A percentile compares a stretch with the other conserved stretches of the same genome.
Conservation (phyloP, 2,888 invertebrate species). For the Scaptomyza flava region DNA sequence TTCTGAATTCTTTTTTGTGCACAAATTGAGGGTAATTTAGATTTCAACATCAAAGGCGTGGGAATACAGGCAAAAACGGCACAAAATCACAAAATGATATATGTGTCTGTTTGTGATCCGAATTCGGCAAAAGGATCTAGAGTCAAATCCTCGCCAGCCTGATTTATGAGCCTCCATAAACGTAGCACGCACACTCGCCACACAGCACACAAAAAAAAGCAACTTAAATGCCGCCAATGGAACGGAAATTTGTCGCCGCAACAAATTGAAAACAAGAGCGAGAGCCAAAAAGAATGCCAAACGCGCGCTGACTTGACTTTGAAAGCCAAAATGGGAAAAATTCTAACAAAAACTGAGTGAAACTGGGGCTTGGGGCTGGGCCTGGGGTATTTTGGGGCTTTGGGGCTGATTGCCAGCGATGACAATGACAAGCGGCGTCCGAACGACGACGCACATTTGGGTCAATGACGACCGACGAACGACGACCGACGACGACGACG, state of each 20-base stretch:
- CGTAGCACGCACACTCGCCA: constrained; percentile 14
- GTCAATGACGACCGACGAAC: constrained; percentile 74
- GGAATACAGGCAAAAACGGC: constrained; percentile 53
- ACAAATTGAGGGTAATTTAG: constrained; percentile 63
- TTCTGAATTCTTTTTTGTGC: constrained; percentile 19
- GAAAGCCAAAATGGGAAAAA: constrained; percentile 55
- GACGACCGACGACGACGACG: constrained; percentile 38
- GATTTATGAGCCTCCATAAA: constrained; percentile 54
- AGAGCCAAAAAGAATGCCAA: constrained; percentile 34
- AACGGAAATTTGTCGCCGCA: constrained; percentile 78
- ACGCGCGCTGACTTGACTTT: constrained; percentile 56
- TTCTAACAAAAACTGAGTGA: constrained; percentile 27
- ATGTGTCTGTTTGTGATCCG: constrained; percentile 44
- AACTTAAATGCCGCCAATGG: constrained; percentile 63
- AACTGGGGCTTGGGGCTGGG: constrained; percentile 16
- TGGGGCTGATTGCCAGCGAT: constrained; percentile 39
- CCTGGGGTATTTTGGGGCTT: constrained; percentile 4
- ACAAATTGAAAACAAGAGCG: constrained; percentile 68
- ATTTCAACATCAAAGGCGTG: constrained; percentile 77
- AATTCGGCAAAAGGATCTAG: constrained; percentile 52
- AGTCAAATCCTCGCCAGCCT: constrained; percentile 60
- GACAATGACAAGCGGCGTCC: constrained; percentile 74
- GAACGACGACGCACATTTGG: constrained; percentile 73
- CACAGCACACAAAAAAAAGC: constrained; percentile 7
- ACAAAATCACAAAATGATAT: constrained; percentile 49